These are phyloP conservation scores for Brevipalpus yothersi DNA, from an alignment of 1,140 invertebrate species.

Conservation along the genomic window DNA sequence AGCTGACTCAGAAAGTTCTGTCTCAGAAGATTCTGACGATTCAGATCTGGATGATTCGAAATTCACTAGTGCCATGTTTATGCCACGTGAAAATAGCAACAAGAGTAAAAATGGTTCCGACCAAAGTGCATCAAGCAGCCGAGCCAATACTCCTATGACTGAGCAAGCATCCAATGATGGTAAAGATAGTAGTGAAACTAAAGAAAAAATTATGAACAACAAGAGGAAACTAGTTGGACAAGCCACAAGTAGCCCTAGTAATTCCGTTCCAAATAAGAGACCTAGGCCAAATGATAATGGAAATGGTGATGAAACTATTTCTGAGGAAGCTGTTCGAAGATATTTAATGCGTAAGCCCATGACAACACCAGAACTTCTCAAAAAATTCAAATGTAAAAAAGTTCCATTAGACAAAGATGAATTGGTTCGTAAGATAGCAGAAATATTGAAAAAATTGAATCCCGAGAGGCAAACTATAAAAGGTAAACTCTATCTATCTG, in stretches of 20 bases:
- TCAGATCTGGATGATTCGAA: not conserved
- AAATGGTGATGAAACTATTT: conserved; percentile 49
- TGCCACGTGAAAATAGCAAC: not conserved
- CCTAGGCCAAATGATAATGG: not conserved
- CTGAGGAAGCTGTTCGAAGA: conserved; percentile 71
- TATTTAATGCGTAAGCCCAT: conserved; percentile 85
- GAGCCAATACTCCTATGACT: not conserved
- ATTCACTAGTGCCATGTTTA: conserved; percentile 6
- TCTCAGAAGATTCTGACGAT: not conserved
- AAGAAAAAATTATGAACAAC: not conserved
- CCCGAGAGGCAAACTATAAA: conserved; percentile 75
- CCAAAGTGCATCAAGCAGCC: not conserved
- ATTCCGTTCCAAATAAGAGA: not conserved
- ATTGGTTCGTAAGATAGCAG: conserved; percentile 70
- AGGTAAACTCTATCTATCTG: conserved; percentile 77
- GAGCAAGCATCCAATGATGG: not conserved
- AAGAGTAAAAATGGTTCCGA: conserved; percentile 10
- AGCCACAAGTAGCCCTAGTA: not conserved
- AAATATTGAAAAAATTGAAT: conserved; percentile 81
- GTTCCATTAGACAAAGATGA: conserved; percentile 68
- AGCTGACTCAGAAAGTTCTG: not conserved
- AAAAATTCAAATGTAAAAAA: conserved; percentile 85
- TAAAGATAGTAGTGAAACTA: not conserved
- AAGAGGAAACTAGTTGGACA: not conserved
- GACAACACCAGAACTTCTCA: conserved; percentile 75